Base-by-base conservation (phyloP, 1,140 invertebrate genomes). In the Caenorhabditis tropicalis region DNA sequence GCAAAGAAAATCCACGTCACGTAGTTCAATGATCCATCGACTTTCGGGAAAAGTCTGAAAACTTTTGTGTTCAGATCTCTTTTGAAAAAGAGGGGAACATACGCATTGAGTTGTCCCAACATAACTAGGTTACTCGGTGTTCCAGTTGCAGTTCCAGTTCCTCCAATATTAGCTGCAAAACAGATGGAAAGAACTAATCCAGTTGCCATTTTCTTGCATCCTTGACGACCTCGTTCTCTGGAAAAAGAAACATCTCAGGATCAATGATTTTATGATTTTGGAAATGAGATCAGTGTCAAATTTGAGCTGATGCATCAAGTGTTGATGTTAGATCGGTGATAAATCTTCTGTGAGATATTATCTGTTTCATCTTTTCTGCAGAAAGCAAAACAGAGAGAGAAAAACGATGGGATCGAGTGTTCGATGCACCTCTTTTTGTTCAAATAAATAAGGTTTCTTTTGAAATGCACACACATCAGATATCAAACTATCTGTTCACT, bases 161-260 rank as follows among this genome's bases (percentile, higher is more conserved):
- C 92, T 39, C 92, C 92, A 80, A 92, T 90, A 85, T 92, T 93
- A 3, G 92, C 91, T 2, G 92, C 88, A 81, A 92, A 92, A 24
- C 84, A 86, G 60, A 88, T 86, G 4, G 81, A 86, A 10, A 88
- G 87, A 2, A 88, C 43, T 16, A 88, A 53, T 49, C 86, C 84
- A 9, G 87, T 88, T 16, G 86, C 82, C 82, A 87, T 87, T 24
- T 39, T 36, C 31, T 86, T 70, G 70, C 84, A 86, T 33, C 82
- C 86, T 16, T 51, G 65, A 36, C 65, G 49, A 24, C 82, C 48
- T 4, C 53, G 82, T 48, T 86, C 86, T n/a, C 79, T 81, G 36
- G 82, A 81, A 70, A 83, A 12, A 29, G 7, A 51, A 2, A 4
- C 9, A n/a, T 51, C 9, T 21, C 21, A n/a, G 4, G n/a, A n/a